phyloP scores from a whole-genome alignment of 2,797 vertebrate genomes.

The Capromys pilorides region DNA sequence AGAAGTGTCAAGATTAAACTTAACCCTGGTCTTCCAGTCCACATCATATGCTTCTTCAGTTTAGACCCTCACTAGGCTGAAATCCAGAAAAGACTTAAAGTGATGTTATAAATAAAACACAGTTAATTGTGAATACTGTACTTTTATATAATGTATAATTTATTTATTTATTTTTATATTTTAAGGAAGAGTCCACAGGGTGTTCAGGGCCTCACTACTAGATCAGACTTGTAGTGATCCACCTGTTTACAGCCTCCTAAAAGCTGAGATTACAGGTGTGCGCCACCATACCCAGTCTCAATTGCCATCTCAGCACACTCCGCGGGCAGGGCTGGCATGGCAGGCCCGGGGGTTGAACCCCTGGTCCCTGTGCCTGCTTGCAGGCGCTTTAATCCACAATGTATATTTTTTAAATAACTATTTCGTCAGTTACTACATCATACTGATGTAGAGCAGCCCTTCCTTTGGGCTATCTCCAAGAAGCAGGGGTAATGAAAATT shows the following conservation, averaged over 20 bases:
- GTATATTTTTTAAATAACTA: neutral
- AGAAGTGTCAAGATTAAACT: neutral
- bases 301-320: no score
- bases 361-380: no score
- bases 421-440: neutral
- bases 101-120: neutral
- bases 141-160: neutral
- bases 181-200: no score
- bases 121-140: neutral
- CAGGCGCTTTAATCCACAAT: no score
- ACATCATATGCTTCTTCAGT: neutral
- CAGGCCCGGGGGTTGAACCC: no score
- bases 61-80: neutral
- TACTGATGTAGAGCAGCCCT: neutral
- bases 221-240: no score
- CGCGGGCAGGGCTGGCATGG: no score
- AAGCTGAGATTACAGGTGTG: no score
- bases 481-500: neutral
- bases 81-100: slow-evolving; percentile 12
- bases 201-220: no score
- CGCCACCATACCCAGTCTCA: no score
- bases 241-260: no score
- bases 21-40: neutral
- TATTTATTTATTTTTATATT: no score
- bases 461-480: neutral